A percentile compares a stretch with the other conserved stretches of the same genome.
These are phyloP conservation scores for Drosophila testacea DNA, from an alignment of 2,888 invertebrate species.

Conservation along the genomic window DNA sequence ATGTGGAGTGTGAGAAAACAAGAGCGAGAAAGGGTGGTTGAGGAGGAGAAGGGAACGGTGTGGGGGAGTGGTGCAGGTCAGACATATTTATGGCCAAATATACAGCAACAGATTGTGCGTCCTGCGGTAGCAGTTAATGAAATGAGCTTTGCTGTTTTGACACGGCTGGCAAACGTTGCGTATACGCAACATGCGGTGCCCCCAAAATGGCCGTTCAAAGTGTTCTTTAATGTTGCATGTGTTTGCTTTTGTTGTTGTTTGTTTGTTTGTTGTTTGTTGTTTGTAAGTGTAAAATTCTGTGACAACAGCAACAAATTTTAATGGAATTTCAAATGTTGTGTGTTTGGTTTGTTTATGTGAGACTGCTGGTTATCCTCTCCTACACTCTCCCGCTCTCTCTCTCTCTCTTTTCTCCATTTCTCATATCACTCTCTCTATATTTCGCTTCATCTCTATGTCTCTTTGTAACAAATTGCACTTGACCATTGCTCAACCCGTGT, in stretches of 20 bases:
- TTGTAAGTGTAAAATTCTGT: constrained; percentile 51
- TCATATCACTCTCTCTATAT: background rate
- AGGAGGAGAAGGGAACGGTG: background rate
- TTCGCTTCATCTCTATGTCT: background rate
- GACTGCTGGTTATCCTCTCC: constrained; percentile 9
- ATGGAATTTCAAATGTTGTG: constrained; percentile 74
- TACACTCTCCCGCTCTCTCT: constrained; percentile 1
- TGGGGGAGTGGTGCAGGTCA: constrained; percentile 29
- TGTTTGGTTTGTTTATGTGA: constrained; percentile 31
- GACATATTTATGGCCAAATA: constrained; percentile 63
- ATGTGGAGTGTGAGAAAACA: background rate
- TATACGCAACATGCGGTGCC: constrained; percentile 50
- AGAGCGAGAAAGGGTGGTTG: background rate
- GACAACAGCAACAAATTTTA: constrained; percentile 68
- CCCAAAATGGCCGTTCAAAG: constrained; percentile 41
- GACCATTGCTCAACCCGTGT: constrained; percentile 55
- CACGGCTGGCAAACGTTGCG: constrained; percentile 48
- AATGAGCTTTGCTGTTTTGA: constrained; percentile 65
- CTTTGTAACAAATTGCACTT: constrained; percentile 61
- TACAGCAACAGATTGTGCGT: constrained; percentile 74
- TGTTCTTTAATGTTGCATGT: constrained; percentile 51
- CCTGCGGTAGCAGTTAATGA: constrained; percentile 68
- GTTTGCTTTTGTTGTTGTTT: constrained; percentile 13
- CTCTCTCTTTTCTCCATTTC: background rate
- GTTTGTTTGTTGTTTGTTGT: constrained; percentile 18